Evolutionary conservation across 1,140 invertebrate genomes (phyloP), one percentile per base, ranked within the genome.

Genomic region (Megathymus violae): DNA sequence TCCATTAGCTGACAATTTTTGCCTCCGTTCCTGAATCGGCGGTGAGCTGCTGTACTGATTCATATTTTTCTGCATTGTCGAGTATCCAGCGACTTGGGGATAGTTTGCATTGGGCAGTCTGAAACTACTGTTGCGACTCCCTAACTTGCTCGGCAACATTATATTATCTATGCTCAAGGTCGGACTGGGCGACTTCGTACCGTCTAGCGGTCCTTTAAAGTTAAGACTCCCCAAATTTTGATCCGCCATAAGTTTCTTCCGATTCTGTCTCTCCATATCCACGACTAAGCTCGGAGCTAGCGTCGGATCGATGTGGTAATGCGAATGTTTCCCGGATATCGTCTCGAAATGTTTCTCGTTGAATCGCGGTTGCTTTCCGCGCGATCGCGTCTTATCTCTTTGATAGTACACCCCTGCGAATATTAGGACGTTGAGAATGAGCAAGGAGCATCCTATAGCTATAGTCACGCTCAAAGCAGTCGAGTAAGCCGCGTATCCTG

Each of bases 321-420:
- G 94, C 4, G 93, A 93, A 70, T 94, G 94, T 73, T 94, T 94
- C 3, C 86, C 89, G 7, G 90, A 91, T 66, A 95, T 94, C 9
- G 94, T 94, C 72, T 95, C 94, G 73, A 94, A 95, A 46, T 93
- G 94, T 85, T 96, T 96, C 72, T 96, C 93, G 46, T 92, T 94
- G 69, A 90, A 93, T 65, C 72, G 82, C 67, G 84, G 92, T 71
- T 85, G 91, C 69, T 92, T 91, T 0, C 84, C 92, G 54, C 93
- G 92, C 6, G 94, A 92, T 54, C 95, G 91, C 3, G 95, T 94
- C 85, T 96, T 96, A 78, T 97, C 96, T 16, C 96, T 86, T 76
- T 97, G 96, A 87, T 97, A 97, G 83, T 97, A 97, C 0, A 97
- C 95, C 0, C 93, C 96, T 14, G 96, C 96, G 74, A 97, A 97